Base-by-base conservation (phyloP, 92 coral and sea anemone species). In the Porites lobata region DNA sequence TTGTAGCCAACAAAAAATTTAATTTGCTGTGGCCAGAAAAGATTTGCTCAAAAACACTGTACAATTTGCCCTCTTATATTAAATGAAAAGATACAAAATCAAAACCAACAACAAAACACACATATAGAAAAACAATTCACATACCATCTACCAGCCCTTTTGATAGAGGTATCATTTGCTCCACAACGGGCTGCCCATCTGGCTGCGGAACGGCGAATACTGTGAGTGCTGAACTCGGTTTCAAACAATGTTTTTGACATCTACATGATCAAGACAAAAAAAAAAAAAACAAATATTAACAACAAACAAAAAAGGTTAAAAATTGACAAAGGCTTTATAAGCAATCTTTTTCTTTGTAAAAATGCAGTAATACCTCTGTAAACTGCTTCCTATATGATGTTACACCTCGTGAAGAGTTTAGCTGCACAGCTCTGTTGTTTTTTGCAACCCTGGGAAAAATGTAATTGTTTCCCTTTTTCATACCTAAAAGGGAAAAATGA, bases 151-250 rank as follows among this genome's bases (percentile, higher is more conserved):
- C 93, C 93, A 29, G 93, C 93, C 22, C 93, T 78, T 85, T 90
- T 90, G 1, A 90, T 90, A 17, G 93, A 85, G 67, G 85, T 87
- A 24, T 90, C 93, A 72, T 90, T 89, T 3, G 93, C 93, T 52
- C 90, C 90, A 90, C 90, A 90, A 50, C 87, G 85, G 43, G 93
- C 93, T 15, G 89, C 93, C 90, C 93, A 90, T n/a, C 77, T 70
- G 50, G 93, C 93, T 12, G 93, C 90, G 14, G 90, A 90, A 52
- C 90, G 54, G 14, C 93, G 74, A 21, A 85, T 85, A 32, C 93
- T 90, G 86, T 90, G 93, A 0, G 93, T 90, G 54, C 81, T 90
- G 81, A 59, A 79, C 72, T 90, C 87, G 38, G 86, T 90, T 21
- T 75, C 93, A 85, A 90, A 90, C 38, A 90, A 69, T n/a, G 86